These are phyloP conservation scores for Seriola rivoliana DNA, from an alignment of 2,113 vertebrate species.

Conservation along the genomic window DNA sequence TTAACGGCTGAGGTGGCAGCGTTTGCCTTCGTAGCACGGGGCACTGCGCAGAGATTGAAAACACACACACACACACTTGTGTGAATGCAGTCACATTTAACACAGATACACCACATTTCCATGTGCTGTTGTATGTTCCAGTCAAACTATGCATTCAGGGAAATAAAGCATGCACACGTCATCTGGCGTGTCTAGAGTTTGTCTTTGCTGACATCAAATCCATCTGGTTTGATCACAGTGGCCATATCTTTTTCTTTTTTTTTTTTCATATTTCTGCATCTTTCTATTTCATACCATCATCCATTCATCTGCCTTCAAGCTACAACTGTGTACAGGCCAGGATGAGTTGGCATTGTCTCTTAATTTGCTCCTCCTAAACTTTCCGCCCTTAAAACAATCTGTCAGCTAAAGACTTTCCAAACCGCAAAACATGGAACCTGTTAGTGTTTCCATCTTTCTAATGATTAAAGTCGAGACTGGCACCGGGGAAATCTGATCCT, in stretches of 20 bases:
- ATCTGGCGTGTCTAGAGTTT: conserved; percentile 42
- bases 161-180: background rate
- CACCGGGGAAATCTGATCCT: conserved; percentile 63
- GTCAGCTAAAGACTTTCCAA: conserved; percentile 58
- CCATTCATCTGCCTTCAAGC: background rate
- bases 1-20: conserved; percentile 80
- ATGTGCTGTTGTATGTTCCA: conserved; percentile 44
- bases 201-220: conserved; percentile 52
- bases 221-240: conserved; percentile 36
- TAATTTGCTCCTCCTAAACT: conserved; percentile 45
- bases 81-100: conserved; percentile 31
- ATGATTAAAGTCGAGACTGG: conserved; percentile 60
- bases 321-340: background rate
- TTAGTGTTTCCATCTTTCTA: conserved; percentile 60
- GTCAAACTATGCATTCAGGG: conserved; percentile 18
- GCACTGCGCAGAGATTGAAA: conserved; percentile 72
- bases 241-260: conserved; percentile 19
- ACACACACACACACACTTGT: conserved; percentile 39
- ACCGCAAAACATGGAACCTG: conserved; percentile 54
- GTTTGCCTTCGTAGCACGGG: conserved; percentile 72
- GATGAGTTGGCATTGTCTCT: conserved; percentile 33
- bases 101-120: conserved; percentile 24
- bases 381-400: conserved; percentile 39
- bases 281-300: conserved; percentile 11
- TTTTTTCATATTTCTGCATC: background rate